phyloP scores from a whole-genome alignment of 2,888 invertebrate genomes.

The Tetramorium bicarinatum region DNA sequence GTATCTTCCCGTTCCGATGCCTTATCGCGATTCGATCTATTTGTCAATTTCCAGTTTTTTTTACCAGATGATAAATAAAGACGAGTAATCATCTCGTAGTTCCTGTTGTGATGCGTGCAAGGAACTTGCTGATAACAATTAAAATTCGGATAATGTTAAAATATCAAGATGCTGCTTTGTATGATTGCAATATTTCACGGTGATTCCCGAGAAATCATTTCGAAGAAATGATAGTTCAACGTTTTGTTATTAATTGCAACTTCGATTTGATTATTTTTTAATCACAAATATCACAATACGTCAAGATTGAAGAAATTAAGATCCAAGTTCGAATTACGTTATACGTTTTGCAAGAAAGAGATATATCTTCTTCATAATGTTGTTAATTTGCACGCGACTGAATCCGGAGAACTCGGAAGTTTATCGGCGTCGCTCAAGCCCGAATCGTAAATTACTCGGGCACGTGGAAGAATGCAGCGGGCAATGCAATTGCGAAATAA shows the following conservation, averaged over 20 bases:
- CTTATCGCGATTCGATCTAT: conserved; percentile 18
- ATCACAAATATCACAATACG: neutral
- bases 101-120: neutral
- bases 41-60: conserved; percentile 21
- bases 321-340: neutral
- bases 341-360: neutral
- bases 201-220: too few species aligned
- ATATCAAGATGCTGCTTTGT: neutral
- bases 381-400: neutral
- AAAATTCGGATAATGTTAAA: neutral
- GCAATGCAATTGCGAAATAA: conserved; percentile 16
- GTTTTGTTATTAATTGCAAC: neutral
- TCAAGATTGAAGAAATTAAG: neutral
- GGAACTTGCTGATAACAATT: neutral
- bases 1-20: conserved; percentile 4
- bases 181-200: neutral
- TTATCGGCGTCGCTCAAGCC: neutral
- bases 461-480: neutral
- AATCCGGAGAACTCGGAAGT: neutral
- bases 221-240: neutral
- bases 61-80: conserved; percentile 11
- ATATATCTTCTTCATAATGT: neutral
- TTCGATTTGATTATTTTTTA: neutral
- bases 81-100: neutral
- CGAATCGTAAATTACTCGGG: neutral